phyloP scores from a whole-genome alignment of 2,113 vertebrate species.

The Beaufortia kweichowensis region DNA sequence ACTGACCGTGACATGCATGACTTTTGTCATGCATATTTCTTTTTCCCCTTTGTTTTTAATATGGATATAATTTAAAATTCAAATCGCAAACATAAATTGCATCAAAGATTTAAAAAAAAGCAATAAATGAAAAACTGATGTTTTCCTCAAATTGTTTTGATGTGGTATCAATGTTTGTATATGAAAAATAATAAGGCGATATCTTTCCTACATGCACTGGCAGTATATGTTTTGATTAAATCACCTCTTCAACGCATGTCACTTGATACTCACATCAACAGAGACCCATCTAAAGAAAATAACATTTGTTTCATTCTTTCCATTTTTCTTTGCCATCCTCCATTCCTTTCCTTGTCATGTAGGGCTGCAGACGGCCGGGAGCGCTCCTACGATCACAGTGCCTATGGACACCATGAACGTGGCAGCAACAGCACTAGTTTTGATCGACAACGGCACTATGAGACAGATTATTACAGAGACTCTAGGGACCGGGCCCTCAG shows the following conservation, averaged over 20 bases:
- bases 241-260: constrained; percentile 44
- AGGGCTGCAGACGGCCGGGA: constrained; percentile 97
- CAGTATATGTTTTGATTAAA: constrained; percentile 30
- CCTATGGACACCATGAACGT: constrained; percentile 99
- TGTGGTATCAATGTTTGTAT: constrained; percentile 16
- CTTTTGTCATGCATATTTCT: constrained; percentile 33
- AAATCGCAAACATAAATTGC: background rate
- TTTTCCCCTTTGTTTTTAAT: background rate
- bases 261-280: constrained; percentile 13
- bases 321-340: constrained; percentile 73
- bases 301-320: constrained; percentile 51
- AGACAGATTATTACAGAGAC: constrained; percentile 97
- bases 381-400: constrained; percentile 95
- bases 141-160: background rate
- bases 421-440: constrained; percentile 89
- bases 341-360: constrained; percentile 65
- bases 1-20: constrained; percentile 43
- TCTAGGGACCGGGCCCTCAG: constrained; percentile 89
- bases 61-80: background rate
- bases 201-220: constrained; percentile 36
- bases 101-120: background rate
- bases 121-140: background rate
- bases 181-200: background rate
- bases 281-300: constrained; percentile 30
- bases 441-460: constrained; percentile 96